phyloP scores from a whole-genome alignment of 2,797 vertebrate species.

The Natrix natrix region DNA sequence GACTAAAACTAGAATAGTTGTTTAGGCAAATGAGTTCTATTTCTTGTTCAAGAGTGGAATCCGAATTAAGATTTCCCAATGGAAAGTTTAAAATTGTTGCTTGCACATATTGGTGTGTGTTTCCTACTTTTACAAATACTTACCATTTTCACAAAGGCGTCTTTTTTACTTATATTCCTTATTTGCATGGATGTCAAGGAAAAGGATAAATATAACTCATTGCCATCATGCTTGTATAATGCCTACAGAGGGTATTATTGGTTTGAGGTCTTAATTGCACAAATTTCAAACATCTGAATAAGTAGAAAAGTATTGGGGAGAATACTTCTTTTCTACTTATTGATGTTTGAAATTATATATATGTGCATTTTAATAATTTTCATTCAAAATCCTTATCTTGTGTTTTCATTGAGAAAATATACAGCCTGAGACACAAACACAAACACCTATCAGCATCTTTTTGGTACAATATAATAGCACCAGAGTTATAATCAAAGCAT shows the following conservation, averaged over 20 bases:
- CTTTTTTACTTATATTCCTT: not conserved
- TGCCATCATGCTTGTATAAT: not conserved
- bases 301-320: not conserved
- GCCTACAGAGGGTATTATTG: not conserved
- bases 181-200: not conserved
- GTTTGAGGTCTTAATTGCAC: not conserved
- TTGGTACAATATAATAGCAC: not conserved
- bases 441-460: not conserved
- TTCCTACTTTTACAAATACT: not conserved
- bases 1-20: not conserved
- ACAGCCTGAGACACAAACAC: not conserved
- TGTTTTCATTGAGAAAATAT: not conserved
- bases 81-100: not conserved
- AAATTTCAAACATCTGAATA: not conserved
- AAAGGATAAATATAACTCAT: not conserved
- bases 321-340: not conserved
- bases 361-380: not conserved
- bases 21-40: not conserved
- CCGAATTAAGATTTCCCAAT: not conserved
- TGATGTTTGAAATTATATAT: not conserved
- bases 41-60: not conserved
- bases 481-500: not conserved
- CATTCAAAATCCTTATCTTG: not conserved
- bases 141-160: not conserved
- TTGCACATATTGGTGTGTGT: not conserved